These are phyloP conservation scores for Germaria angustata DNA, from an alignment of 2,888 invertebrate species.

Conservation along the genomic window DNA sequence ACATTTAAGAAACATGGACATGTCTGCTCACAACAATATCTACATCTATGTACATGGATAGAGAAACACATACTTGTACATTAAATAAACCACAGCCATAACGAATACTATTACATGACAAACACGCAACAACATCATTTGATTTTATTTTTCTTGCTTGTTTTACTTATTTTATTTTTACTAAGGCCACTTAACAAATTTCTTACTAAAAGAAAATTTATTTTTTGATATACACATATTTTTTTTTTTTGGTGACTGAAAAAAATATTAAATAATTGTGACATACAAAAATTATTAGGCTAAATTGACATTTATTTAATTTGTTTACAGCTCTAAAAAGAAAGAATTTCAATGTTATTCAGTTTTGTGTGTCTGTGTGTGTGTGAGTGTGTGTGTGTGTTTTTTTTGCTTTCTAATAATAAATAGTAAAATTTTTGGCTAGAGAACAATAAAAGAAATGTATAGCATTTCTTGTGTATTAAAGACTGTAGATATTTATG, in stretches of 20 bases:
- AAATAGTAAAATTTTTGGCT: neutral
- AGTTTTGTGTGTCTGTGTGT: no score
- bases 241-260: constrained; percentile 10
- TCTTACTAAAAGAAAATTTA: neutral
- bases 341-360: constrained; percentile 20
- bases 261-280: constrained; percentile 50
- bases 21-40: constrained; percentile 1
- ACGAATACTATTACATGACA: constrained; percentile 18
- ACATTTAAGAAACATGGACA: neutral
- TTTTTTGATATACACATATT: no score
- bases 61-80: no score
- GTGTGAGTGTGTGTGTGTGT: no score
- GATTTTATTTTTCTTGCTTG: constrained; percentile 21
- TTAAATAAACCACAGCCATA: constrained; percentile 29
- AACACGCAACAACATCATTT: neutral
- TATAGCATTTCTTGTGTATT: no score
- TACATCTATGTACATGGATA: no score
- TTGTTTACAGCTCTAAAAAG: constrained; percentile 1
- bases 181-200: constrained; percentile 29
- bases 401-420: neutral
- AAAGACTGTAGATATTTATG: no score
- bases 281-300: constrained; percentile 49
- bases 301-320: constrained; percentile 34
- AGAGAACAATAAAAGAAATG: neutral
- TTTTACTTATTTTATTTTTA: neutral